A percentile compares a stretch with the other conserved stretches of the same genome.
Evolutionary conservation across 1,140 invertebrate species (phyloP).

Genomic region (Drosophila malerkotliana): DNA sequence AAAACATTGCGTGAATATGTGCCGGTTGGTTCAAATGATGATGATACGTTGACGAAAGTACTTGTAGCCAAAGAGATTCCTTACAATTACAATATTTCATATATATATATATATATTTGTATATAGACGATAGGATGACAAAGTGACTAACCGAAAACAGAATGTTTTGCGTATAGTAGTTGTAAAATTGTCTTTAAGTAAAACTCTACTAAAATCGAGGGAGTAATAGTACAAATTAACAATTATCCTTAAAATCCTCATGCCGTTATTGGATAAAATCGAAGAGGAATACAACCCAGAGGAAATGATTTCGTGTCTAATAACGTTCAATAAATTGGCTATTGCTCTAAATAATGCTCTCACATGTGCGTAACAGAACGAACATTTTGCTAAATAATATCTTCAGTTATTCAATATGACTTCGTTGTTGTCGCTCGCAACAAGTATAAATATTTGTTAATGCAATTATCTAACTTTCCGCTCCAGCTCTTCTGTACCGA

Average conservation of each 20-base stretch:
- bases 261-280: constrained; percentile 15
- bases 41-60: constrained; percentile 59
- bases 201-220: constrained; percentile 61
- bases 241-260: constrained; percentile 40
- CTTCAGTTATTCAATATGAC: constrained; percentile 38
- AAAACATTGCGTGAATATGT: constrained; percentile 65
- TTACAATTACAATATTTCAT: constrained; percentile 36
- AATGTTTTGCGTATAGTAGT: constrained; percentile 17
- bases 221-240: constrained; percentile 26
- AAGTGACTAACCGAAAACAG: constrained; percentile 16
- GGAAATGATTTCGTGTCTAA: constrained; percentile 34
- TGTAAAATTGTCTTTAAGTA: constrained; percentile 55
- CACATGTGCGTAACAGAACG: constrained; percentile 72
- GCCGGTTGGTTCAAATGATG: constrained; percentile 69
- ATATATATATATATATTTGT: constrained; percentile 13
- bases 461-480: constrained; percentile 42
- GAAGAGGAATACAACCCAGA: constrained; percentile 62
- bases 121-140: constrained; percentile 34
- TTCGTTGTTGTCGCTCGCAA: constrained; percentile 53
- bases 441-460: constrained; percentile 47
- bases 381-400: constrained; percentile 39
- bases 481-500: constrained; percentile 28
- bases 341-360: constrained; percentile 71
- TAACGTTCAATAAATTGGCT: constrained; percentile 64
- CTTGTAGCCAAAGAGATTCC: constrained; percentile 58